Conservation (phyloP, 2,888 invertebrate species). For the Phania funesta region DNA sequence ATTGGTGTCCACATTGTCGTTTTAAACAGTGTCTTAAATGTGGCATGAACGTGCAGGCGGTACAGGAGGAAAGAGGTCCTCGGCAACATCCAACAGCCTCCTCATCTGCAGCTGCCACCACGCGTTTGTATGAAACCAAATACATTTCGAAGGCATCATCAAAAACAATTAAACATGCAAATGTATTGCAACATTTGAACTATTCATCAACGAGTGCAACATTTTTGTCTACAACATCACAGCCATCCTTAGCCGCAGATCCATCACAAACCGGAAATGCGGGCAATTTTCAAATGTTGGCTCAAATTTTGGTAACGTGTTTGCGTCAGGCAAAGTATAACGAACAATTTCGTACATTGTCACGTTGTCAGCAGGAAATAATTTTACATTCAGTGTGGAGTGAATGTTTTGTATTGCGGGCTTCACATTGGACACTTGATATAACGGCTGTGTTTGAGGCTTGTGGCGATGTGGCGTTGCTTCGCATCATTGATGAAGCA, state of each 20-base stretch:
- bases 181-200: constrained; percentile 8
- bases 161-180: constrained; percentile 34
- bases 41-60: constrained; percentile 90
- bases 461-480: constrained; percentile 77
- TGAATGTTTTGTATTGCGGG: constrained; percentile 82
- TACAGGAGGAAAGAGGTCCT: constrained; percentile 92
- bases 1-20: constrained; percentile 93
- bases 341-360: constrained; percentile 81
- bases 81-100: constrained; percentile 76
- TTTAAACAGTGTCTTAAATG: constrained; percentile 88
- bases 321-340: constrained; percentile 83
- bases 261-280: constrained; percentile 66
- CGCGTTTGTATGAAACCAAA: constrained; percentile 5
- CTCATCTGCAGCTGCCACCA: not conserved
- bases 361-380: constrained; percentile 81
- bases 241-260: not conserved
- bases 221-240: not conserved
- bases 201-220: not conserved
- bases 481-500: constrained; percentile 78
- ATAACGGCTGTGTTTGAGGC: constrained; percentile 78
- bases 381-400: constrained; percentile 83
- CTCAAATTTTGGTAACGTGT: constrained; percentile 83
- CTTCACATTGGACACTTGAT: constrained; percentile 83
- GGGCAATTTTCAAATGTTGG: constrained; percentile 82
- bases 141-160: not conserved